Base-by-base conservation (phyloP, 2,888 invertebrate genomes). In the Metacarcinus magister region DNA sequence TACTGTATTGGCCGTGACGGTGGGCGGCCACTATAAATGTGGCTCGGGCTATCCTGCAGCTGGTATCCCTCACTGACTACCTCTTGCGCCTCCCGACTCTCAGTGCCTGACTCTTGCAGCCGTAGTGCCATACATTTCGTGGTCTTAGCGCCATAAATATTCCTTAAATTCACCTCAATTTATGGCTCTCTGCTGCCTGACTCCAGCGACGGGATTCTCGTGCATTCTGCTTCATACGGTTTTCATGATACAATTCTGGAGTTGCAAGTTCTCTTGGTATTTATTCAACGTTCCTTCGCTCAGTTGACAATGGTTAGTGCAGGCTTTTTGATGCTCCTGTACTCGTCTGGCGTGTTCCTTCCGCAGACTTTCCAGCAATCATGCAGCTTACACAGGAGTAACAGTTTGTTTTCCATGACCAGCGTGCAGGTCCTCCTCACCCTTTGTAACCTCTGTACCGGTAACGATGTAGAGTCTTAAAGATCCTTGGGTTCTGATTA, bases 1-100 rank as follows among this genome's bases (percentile, higher is more conserved):
- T 96, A 96, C 96, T 54, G 94, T 96, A 96, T 94, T 91, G 94
- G 94, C 94, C 75, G 94, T 4, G 32, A 46, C 46, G 94, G 46
- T 48, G 82, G 67, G 67, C 39, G 60, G 32, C 67, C 39, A 67
- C 67, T 28, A 60, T 43, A 60, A 93, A 54, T 93, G 67, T 93
- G 54, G 93, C 93, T 3, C 23, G 32, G 93, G 93, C 67, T 46
- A 19, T 23, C 43, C 90, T 43, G 90, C 90, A 90, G 90, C 82
- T 82, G 82, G 82, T 8, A 82, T 82, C 82, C 82, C 82, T 82
- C 8, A 0, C 32, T n/a, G 82, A 28, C 82, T 82, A 32, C 82
- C 82, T 82, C 82, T 13, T 32, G 82, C 82, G 82, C 82, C 82
- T 82, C 82, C 32, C 82, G 32, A 82, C 82, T 82, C 82, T 82